Percentiles rank a stretch among this genome's conserved stretches.
These are phyloP conservation scores for Chaitophorus viminalis DNA, from an alignment of 2,888 invertebrate genomes.

Conservation along the genomic window DNA sequence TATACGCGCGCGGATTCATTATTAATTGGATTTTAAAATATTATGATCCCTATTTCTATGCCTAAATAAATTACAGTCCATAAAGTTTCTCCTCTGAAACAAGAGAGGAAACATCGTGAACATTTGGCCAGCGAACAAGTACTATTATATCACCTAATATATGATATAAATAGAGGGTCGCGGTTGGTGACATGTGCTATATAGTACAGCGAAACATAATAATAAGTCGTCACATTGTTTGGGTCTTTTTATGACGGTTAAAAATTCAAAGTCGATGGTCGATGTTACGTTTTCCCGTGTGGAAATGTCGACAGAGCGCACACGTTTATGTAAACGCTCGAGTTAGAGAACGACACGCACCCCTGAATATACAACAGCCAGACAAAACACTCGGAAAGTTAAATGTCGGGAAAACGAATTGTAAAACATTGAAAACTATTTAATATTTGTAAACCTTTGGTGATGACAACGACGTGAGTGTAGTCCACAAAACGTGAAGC, in stretches of 20 bases:
- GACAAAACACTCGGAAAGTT: too few species aligned
- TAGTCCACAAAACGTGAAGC: too few species aligned
- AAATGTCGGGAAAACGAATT: too few species aligned
- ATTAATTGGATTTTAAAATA: not conserved
- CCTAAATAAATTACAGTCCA: slow-evolving; percentile 25
- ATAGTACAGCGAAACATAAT: not conserved
- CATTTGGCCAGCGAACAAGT: not conserved
- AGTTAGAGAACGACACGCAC: too few species aligned
- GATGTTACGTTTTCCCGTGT: not conserved
- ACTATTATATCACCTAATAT: slow-evolving; percentile 10
- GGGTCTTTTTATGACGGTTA: not conserved
- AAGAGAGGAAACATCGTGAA: not conserved
- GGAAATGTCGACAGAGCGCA: not conserved
- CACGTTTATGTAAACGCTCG: too few species aligned
- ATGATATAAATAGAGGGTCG: not conserved
- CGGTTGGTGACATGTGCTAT: too few species aligned
- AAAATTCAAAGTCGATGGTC: slow-evolving; percentile 4
- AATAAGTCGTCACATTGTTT: not conserved
- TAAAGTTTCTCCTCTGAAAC: slow-evolving; percentile 6
- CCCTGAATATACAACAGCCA: too few species aligned
- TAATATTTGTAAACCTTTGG: too few species aligned
- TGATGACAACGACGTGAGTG: too few species aligned
- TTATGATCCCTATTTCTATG: not conserved
- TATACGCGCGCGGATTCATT: not conserved
- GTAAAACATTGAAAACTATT: too few species aligned